Base-by-base conservation (phyloP, 2,888 invertebrate genomes). In the Oconnorella tubifera region DNA sequence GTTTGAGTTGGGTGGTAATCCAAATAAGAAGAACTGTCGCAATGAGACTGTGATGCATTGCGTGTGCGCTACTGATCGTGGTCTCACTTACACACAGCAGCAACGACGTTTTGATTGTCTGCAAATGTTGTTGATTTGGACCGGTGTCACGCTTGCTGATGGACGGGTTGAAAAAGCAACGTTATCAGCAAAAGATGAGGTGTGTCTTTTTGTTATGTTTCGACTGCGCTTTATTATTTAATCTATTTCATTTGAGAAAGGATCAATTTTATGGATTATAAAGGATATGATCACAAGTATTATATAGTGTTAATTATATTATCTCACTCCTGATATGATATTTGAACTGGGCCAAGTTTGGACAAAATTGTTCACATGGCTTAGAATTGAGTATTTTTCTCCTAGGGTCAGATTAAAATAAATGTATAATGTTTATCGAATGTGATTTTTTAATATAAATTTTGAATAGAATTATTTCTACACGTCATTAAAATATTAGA, bases 21-120 rank as follows among this genome's bases (percentile, higher is more conserved):
- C 88, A 27, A 88, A 88, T 79, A 88, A 88, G 79, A 85, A 85
- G 67, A 88, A 88, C 77, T 85, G 83, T 25, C 80, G 83, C 56
- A 87, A 88, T 74, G 87, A 88, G 77, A 87, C 87, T 0, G 85
- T 86, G 6, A 79, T 88, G 65, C 88, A 88, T 76, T 83, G 85
- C 72, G 86, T 87, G 33, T 88, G 88, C 74, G 75, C 75, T 74
- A 77, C 76, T n/a, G 63, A 59, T 4, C 33, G 33, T 25, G 33
- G 33, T 23, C 29, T 48, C 14, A 63, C 50, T 53, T 25, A 53
- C 25, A 64, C 59, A 33, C 75, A 77, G 31, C 76, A 76, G 70
- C 73, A 75, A 73, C 75, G 86, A 23, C 80, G 87, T 61, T 84
- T 86, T 1, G 86, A 87, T 32, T 88, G 88, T 75, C 85, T 87